Evolutionary conservation across 2,113 vertebrate genomes (phyloP).

Genomic region (Macrotis lagotis): DNA sequence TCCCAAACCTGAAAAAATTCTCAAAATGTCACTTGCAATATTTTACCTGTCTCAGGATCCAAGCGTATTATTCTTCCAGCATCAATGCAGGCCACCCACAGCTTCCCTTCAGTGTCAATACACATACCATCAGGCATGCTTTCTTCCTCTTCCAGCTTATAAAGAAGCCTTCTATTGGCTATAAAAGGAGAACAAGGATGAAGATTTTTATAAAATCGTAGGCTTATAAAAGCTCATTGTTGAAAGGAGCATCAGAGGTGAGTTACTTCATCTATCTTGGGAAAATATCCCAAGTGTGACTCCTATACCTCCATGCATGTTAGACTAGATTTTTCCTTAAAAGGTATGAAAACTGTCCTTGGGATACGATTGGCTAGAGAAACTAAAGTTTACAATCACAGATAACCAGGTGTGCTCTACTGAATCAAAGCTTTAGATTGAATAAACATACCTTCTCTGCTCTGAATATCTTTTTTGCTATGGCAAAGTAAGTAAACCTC

Average conservation of each 20-base stretch:
- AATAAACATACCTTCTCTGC: not conserved
- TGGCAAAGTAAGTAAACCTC: not conserved
- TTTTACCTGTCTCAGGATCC: conserved; percentile 89
- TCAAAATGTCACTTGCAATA: not conserved
- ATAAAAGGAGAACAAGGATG: not conserved
- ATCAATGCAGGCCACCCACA: conserved; percentile 93
- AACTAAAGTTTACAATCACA: not conserved
- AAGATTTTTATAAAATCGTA: not conserved
- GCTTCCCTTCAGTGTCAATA: conserved; percentile 85
- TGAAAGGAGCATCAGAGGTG: not conserved
- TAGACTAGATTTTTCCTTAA: not conserved
- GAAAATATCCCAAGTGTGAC: not conserved
- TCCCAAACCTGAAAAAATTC: not conserved
- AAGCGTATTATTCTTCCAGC: conserved; percentile 87
- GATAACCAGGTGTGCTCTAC: not conserved
- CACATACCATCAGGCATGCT: conserved; percentile 92
- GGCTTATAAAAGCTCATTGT: not conserved
- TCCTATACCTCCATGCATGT: not conserved
- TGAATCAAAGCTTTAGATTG: not conserved
- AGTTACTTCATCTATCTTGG: not conserved
- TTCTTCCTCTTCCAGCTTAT: conserved; percentile 83
- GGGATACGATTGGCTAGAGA: not conserved
- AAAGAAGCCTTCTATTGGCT: conserved; percentile 79
- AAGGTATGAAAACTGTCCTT: not conserved
- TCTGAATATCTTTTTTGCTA: not conserved